Base-by-base conservation (phyloP, 2,888 invertebrate genomes). In the Drosophila hamatofila region DNA sequence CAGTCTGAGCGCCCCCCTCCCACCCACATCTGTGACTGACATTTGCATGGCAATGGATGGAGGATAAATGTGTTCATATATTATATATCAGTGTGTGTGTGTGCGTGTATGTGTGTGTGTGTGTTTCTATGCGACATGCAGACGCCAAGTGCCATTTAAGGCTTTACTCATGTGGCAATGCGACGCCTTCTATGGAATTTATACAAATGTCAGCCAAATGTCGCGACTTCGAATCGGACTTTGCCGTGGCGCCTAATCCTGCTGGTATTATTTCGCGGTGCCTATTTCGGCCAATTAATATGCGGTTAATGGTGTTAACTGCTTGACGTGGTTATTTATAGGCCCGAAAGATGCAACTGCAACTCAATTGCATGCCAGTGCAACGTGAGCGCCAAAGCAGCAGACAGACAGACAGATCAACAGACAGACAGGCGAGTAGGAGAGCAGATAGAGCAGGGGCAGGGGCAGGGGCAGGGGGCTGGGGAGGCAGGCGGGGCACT, bases 241-340 rank as follows among this genome's bases (percentile, higher is more conserved):
- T 42, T n/a, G 61, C 51, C 58, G 51, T 58, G 71, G 64, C 73
- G 74, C 82, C 68, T 75, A 89, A 85, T 85, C 84, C 82, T 79
- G 74, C 51, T 55, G 57, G 54, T 46, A 60, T 51, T 63, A 52
- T 58, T 70, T 62, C 23, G 48, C 33, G 80, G 89, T 89, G 74
- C 83, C 87, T 75, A 83, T 83, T 89, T 89, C 89, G 89, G 80
- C 75, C 88, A 88, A 90, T 86, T 86, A 88, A 90, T 90, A 86
- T 86, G 90, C 86, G 86, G 81, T 78, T 90, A 86, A 86, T 86
- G 89, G 78, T 80, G 86, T 80, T 88, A 88, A 76, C 80, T 76
- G 78, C 72, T 88, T 79, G 84, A 84, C 88, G 73, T 57, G 90
- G 71, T 86, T 89, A 85, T 85, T 85, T 85, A 85, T 85, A 69